A percentile compares a stretch with the other conserved stretches of the same genome.
These are phyloP conservation scores for Drosophila nebulosa DNA, from an alignment of 1,140 invertebrate species.

Conservation along the genomic window DNA sequence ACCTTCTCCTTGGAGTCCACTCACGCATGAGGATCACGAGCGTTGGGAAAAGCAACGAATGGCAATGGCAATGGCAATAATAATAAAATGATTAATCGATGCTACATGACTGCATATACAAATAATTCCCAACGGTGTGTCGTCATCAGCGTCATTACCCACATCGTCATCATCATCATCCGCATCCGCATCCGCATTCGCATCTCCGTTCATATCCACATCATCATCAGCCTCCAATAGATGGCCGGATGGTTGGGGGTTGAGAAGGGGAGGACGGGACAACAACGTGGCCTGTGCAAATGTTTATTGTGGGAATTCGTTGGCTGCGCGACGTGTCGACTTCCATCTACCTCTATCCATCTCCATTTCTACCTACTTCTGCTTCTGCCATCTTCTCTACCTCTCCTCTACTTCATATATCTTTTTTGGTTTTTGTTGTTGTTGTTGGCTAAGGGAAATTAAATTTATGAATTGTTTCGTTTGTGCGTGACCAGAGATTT, in stretches of 20 bases:
- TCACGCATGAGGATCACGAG: slow-evolving; percentile 71
- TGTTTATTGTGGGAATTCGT: slow-evolving; percentile 76
- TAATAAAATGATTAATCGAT: slow-evolving; percentile 80
- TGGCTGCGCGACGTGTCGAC: slow-evolving; percentile 56
- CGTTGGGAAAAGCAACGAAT: slow-evolving; percentile 67
- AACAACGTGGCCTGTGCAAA: slow-evolving; percentile 65
- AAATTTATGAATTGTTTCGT: slow-evolving; percentile 79
- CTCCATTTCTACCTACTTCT: not conserved
- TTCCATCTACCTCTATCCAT: not conserved
- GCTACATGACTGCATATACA: slow-evolving; percentile 78
- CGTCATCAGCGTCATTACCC: slow-evolving; percentile 67
- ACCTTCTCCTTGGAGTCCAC: slow-evolving; percentile 8
- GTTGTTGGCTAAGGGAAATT: slow-evolving; percentile 45
- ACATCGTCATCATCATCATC: slow-evolving; percentile 25
- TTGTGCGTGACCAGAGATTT: slow-evolving; percentile 79
- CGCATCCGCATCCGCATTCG: slow-evolving; percentile 3
- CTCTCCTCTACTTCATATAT: not conserved
- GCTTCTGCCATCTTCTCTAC: not conserved
- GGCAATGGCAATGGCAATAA: slow-evolving; percentile 53
- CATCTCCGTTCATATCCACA: slow-evolving; percentile 22
- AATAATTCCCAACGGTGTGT: slow-evolving; percentile 75
- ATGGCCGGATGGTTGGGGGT: not conserved
- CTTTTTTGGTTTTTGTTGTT: not conserved
- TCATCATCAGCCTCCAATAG: slow-evolving; percentile 7
- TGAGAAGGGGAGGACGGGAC: too few relatives aligned